These are phyloP conservation scores for Cheirogaleus medius DNA, from an alignment of 2,113 vertebrate genomes.

Conservation along the genomic window DNA sequence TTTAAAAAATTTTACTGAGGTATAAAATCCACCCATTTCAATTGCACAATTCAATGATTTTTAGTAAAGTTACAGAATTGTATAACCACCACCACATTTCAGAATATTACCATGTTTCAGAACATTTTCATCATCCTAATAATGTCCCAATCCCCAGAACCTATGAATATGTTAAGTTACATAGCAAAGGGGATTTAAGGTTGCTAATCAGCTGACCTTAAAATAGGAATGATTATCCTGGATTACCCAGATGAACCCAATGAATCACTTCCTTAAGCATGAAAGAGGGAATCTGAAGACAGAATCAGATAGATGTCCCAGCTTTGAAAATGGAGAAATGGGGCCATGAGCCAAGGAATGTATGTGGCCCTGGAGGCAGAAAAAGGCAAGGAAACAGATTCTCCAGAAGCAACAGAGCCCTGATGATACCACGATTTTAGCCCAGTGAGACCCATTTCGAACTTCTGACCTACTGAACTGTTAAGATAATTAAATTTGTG, in stretches of 20 bases:
- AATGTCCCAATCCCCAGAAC: neutral
- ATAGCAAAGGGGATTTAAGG: neutral
- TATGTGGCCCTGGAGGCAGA: neutral
- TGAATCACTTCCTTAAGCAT: neutral
- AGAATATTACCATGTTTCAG: neutral
- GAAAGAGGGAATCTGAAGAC: neutral
- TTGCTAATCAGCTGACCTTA: neutral
- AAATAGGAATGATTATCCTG: neutral
- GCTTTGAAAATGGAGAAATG: neutral
- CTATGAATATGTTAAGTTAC: neutral
- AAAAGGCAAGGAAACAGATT: neutral
- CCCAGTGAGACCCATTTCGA: neutral
- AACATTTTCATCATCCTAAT: neutral
- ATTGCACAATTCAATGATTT: neutral
- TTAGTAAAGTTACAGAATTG: conserved; percentile 11
- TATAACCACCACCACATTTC: neutral
- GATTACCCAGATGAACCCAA: neutral
- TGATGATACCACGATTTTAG: neutral
- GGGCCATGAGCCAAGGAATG: neutral
- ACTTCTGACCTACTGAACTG: neutral
- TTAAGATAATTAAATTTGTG: neutral
- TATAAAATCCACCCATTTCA: conserved; percentile 16
- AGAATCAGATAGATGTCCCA: neutral
- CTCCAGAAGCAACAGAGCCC: neutral
- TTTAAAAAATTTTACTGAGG: neutral